Percentiles rank a stretch among this genome's conserved stretches.
Evolutionary conservation across 1,140 invertebrate species (phyloP).

Genomic region (Atta colombica): DNA sequence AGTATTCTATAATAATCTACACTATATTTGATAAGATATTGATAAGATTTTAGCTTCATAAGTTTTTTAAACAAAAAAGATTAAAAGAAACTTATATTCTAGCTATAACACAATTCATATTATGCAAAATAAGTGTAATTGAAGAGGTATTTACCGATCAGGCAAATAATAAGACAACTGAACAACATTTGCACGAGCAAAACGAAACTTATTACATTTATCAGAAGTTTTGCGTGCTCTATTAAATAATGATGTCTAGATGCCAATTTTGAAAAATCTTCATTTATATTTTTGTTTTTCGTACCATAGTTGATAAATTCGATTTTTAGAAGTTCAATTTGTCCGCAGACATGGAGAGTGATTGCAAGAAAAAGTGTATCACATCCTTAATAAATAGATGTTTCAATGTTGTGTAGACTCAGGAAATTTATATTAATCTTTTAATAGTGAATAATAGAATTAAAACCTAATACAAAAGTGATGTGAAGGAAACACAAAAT

Average conservation of each 20-base stretch:
- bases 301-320: constrained; percentile 14
- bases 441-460: constrained; percentile 5
- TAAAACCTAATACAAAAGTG: neutral
- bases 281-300: neutral
- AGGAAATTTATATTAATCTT: too few relatives aligned
- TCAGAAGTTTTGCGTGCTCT: neutral
- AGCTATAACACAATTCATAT: neutral
- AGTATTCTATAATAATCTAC: neutral
- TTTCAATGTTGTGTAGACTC: neutral
- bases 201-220: constrained; percentile 37
- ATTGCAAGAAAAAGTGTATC: constrained; percentile 60
- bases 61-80: neutral
- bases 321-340: constrained; percentile 55
- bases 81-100: neutral
- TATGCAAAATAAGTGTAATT: neutral
- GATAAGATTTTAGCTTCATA: neutral
- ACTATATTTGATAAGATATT: neutral
- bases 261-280: neutral
- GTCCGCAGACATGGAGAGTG: constrained; percentile 55
- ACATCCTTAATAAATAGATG: constrained; percentile 33
- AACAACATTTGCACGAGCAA: constrained; percentile 45
- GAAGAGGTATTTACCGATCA: constrained; percentile 31
- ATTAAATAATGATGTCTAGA: constrained; percentile 46
- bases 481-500: neutral
- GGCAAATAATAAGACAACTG: constrained; percentile 56